phyloP scores from a whole-genome alignment of 2,888 invertebrate genomes.

The Drosophila vallismaia region DNA sequence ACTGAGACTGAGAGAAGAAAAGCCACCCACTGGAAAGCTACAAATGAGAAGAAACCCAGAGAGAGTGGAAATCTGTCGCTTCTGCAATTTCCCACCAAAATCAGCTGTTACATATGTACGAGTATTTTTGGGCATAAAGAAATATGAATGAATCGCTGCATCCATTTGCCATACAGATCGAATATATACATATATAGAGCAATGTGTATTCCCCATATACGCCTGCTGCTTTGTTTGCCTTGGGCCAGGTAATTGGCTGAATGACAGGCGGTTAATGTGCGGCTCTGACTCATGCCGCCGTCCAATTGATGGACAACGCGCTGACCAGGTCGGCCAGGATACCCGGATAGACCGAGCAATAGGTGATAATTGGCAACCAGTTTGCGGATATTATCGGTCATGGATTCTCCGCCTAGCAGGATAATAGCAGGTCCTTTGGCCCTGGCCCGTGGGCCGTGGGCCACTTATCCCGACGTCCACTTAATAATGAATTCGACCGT shows the following conservation, averaged over 20 bases:
- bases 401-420: neutral
- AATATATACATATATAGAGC: slow-evolving; percentile 4
- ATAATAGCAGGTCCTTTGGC: slow-evolving; percentile 17
- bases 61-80: slow-evolving; percentile 19
- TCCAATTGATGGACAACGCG: slow-evolving; percentile 31
- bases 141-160: slow-evolving; percentile 68
- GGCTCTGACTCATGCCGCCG: slow-evolving; percentile 54
- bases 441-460: slow-evolving; percentile 9
- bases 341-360: neutral
- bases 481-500: slow-evolving; percentile 41
- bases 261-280: slow-evolving; percentile 66
- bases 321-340: neutral
- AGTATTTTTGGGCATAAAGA: slow-evolving; percentile 64
- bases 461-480: slow-evolving; percentile 31
- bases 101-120: slow-evolving; percentile 64
- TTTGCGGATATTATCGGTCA: slow-evolving; percentile 17
- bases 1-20: neutral
- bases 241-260: slow-evolving; percentile 67
- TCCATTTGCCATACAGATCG: slow-evolving; percentile 12
- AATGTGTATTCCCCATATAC: neutral
- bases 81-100: slow-evolving; percentile 23
- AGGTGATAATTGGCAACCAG: slow-evolving; percentile 32
- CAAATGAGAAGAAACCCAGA: slow-evolving; percentile 17
- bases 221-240: slow-evolving; percentile 61
- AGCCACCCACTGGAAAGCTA: slow-evolving; percentile 60